Evolutionary conservation across 2,797 vertebrate genomes (phyloP), one percentile per base, ranked within the genome.

Genomic region (Odontamblyopus rebecca): DNA sequence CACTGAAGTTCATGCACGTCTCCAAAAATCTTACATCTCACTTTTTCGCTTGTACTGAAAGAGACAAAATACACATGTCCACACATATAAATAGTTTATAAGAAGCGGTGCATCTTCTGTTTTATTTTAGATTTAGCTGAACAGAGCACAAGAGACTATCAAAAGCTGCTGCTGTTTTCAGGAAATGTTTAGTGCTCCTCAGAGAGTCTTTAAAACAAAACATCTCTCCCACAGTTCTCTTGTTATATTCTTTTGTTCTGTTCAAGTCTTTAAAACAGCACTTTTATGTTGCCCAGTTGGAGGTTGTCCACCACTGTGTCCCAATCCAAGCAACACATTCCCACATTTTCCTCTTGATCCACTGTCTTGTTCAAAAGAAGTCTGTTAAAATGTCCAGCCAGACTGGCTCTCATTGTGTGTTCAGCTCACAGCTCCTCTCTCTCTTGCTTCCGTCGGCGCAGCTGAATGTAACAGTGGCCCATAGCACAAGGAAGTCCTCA

Each of bases 21-120:
- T 81, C 75, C 71, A 74, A 78, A 61, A 73, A 85, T 72, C 68
- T 75, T 75, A 61, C 68, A 85, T 86, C 72, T 82, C 84, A 64
- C 70, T 38, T 38, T 79, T 77, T 83, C 73, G 73, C 76, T 76
- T 78, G 68, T 66, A 81, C 62, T 72, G 79, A 73, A 87, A 88
- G 81, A 82, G 78, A 85, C 72, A 82, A 71, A 86, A 85, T 78
- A 75, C 69, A 89, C 90, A 86, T 60, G 83, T 93, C 84, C 85
- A 91, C 71, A 80, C 76, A 71, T 90, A 94, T 94, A 93, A 94
- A 94, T 94, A 94, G 90, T 92, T 92, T 93, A 83, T 89, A 88
- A 87, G 89, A 86, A 83, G 88, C 83, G 78, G 57, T 73, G 67
- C 73, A 53, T 84, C 83, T 81, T 89, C 81, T 57, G 54, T 75